Base-by-base conservation (phyloP, 2,888 invertebrate species). In the Spodoptera picta region DNA sequence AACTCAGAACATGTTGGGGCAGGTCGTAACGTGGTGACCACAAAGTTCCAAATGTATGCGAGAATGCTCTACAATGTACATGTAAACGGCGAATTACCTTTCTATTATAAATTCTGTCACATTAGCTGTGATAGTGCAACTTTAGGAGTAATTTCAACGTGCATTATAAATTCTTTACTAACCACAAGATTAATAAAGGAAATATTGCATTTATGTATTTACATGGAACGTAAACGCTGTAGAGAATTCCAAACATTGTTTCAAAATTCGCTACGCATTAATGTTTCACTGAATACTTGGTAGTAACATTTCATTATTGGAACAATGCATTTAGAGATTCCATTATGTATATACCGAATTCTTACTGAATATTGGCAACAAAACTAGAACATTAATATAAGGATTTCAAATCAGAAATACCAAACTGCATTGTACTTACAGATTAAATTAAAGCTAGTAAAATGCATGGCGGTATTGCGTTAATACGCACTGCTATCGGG, bases 41-140 rank as follows among this genome's bases (percentile, higher is more conserved):
- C 79, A 76, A 65, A 60, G 56, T 60, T 70, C 61, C 61, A 79
- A 75, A 70, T 70, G 65, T 72, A 74, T 78, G 72, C 80, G 69
- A 72, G 60, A 56, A 64, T 63, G 53, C 53, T 61, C 24, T 31
- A 42, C 48, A 47, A 36, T 36, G 60, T 60, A 62, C 48, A 60
- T 61, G 50, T 68, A 51, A n/a, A 52, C 63, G 43, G 23, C 50
- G 47, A 62, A 70, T 73, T 70, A 70, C 73, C 44, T 57, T 68
- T 27, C 44, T 51, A 68, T 70, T 73, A 36, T 51, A 68, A 73
- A 57, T 23, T 24, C 45, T 44, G 53, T 2, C 14, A 65, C 71
- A 45, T 36, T 42, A 56, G 45, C 24, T 52, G 24, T 31, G 2
- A 24, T 24, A 24, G 24, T 24, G 24, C 24, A 24, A 24, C 24